Evolutionary conservation across 2,113 vertebrate genomes (phyloP).

Genomic region (Scalopus aquaticus): DNA sequence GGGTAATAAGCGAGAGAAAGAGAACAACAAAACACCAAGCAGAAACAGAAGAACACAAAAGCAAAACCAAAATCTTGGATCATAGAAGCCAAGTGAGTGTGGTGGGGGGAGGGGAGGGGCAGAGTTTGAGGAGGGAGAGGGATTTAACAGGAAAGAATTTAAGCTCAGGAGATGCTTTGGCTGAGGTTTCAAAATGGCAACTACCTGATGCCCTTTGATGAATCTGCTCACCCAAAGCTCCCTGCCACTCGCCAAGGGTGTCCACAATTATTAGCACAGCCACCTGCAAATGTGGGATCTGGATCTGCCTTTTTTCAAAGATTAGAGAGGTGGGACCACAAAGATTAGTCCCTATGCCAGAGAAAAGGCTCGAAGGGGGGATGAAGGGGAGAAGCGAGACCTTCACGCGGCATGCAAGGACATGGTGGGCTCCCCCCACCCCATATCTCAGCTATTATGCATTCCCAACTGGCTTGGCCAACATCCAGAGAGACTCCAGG

Average conservation of each 20-base stretch:
- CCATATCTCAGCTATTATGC: slow-evolving; percentile 49
- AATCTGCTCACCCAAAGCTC: neutral
- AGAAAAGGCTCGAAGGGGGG: neutral
- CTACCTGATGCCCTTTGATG: neutral
- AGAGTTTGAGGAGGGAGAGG: fast-evolving
- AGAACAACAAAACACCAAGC: neutral
- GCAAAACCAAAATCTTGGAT: neutral
- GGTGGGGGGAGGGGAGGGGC: too few species aligned
- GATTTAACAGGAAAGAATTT: neutral
- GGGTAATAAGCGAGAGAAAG: too few species aligned
- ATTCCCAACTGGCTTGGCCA: slow-evolving; percentile 72
- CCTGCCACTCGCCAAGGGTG: neutral
- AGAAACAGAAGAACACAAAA: neutral
- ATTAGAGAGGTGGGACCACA: slow-evolving; percentile 30
- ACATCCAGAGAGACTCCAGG: slow-evolving; percentile 71
- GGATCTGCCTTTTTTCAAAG: neutral
- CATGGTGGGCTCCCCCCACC: neutral
- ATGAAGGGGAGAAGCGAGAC: slow-evolving; percentile 30
- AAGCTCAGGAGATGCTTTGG: neutral
- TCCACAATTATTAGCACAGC: neutral
- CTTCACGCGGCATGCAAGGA: slow-evolving; percentile 67
- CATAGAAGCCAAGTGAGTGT: neutral
- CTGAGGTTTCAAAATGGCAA: slow-evolving; percentile 52
- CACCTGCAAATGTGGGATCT: neutral
- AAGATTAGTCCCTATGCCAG: neutral